These are phyloP conservation scores for Folsomia manolachei DNA, from an alignment of 2,888 invertebrate genomes.

Conservation along the genomic window DNA sequence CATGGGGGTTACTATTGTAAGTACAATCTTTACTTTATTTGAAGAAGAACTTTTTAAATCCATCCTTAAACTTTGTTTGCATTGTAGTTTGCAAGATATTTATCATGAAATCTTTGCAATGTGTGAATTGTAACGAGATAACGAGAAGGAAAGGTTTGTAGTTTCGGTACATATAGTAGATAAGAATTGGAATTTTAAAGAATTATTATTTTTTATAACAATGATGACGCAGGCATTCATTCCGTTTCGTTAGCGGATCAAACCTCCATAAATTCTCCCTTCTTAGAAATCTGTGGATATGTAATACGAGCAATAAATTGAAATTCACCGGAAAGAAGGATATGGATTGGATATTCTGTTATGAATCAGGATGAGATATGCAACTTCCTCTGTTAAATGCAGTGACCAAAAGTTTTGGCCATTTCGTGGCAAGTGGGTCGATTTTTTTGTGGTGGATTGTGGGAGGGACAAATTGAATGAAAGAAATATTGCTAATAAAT, in stretches of 20 bases:
- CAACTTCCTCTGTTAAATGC: background rate
- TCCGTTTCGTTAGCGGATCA: too few relatives aligned
- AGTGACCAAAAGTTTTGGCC: background rate
- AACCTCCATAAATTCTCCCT: background rate
- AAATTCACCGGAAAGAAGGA: background rate
- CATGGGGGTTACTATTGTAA: background rate
- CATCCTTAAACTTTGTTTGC: slow-evolving; percentile 19
- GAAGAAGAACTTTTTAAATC: slow-evolving; percentile 12
- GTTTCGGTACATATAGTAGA: background rate
- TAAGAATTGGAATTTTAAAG: too few relatives aligned
- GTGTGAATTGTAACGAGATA: slow-evolving; percentile 2
- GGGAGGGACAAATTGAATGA: slow-evolving; percentile 25
- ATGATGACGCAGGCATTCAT: background rate
- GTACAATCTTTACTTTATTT: too few relatives aligned
- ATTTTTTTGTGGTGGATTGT: background rate
- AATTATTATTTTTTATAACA: background rate
- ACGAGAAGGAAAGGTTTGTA: background rate
- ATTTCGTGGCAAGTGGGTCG: background rate
- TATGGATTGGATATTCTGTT: background rate
- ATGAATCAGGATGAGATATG: background rate
- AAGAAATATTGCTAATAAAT: slow-evolving; percentile 37
- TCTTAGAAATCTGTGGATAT: background rate
- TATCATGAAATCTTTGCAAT: background rate
- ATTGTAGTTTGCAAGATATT: background rate
- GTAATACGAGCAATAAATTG: background rate